These are phyloP conservation scores for Mola mola DNA, from an alignment of 2,113 vertebrate species.

Conservation along the genomic window DNA sequence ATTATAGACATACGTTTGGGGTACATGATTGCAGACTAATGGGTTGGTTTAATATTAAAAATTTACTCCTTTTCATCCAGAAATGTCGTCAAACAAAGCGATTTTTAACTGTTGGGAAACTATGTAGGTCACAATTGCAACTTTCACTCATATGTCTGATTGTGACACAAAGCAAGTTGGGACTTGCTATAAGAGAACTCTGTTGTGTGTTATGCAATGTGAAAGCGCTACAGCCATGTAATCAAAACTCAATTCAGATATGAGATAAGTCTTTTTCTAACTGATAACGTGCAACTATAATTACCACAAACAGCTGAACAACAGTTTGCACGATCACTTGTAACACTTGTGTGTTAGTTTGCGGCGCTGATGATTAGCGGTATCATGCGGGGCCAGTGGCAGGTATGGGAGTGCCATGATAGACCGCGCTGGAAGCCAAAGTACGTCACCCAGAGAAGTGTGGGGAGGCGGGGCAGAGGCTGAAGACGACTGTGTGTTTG, in stretches of 20 bases:
- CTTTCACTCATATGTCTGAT: background rate
- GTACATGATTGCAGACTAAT: too few relatives aligned
- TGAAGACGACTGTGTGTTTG: slow-evolving; percentile 35
- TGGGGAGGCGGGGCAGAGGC: slow-evolving; percentile 15
- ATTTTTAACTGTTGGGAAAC: too few relatives aligned
- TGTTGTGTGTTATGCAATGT: background rate
- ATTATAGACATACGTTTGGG: too few relatives aligned
- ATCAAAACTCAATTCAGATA: background rate
- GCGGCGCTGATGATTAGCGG: background rate
- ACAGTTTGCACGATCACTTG: background rate
- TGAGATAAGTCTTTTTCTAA: background rate
- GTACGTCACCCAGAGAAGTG: slow-evolving; percentile 22
- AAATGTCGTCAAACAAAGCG: too few relatives aligned
- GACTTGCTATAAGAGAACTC: background rate
- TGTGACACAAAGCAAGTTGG: background rate
- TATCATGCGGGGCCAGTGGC: background rate
- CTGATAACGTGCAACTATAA: background rate
- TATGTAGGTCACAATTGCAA: background rate
- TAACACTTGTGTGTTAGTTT: background rate
- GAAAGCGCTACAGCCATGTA: background rate
- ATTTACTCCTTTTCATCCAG: too few relatives aligned
- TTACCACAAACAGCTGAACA: background rate
- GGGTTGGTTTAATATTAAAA: too few relatives aligned
- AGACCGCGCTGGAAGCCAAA: slow-evolving; percentile 41
- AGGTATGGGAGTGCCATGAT: slow-evolving; percentile 36